Percentiles rank a stretch among this genome's conserved stretches.
phyloP scores from a whole-genome alignment of 2,797 vertebrate species.

The Hydrophis major region DNA sequence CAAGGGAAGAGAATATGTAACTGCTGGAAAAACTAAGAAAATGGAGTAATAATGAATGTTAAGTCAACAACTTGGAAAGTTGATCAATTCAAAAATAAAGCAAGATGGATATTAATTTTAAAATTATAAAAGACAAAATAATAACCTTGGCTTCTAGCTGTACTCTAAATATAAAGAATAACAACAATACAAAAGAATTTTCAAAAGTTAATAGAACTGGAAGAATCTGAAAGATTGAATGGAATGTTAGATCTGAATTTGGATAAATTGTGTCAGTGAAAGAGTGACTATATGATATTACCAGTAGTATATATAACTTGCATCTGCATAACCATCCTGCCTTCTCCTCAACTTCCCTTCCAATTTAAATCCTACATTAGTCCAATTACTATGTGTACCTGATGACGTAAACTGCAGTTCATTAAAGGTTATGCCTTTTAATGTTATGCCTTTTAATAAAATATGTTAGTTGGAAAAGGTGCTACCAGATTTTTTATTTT shows the following conservation, averaged over 20 bases:
- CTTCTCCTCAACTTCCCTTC: neutral
- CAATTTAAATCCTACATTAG: neutral
- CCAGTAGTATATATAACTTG: neutral
- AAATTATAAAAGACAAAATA: neutral
- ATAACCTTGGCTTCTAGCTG: neutral
- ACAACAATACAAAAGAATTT: neutral
- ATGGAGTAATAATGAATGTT: neutral
- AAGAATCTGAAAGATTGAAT: neutral
- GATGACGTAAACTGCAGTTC: neutral
- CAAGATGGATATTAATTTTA: neutral
- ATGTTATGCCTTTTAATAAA: neutral
- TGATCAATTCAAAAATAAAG: neutral
- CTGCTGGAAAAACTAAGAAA: neutral
- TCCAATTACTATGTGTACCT: neutral
- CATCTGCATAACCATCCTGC: neutral
- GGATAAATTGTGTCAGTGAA: neutral
- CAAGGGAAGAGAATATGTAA: neutral
- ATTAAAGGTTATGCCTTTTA: neutral
- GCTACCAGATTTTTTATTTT: neutral
- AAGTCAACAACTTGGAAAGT: neutral
- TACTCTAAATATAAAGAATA: neutral
- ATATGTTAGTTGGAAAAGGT: neutral
- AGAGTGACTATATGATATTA: neutral
- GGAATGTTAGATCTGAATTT: neutral
- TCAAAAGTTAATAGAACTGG: neutral